Evolutionary conservation across 1,140 invertebrate genomes (phyloP).

Genomic region (Tetraneura akinire): DNA sequence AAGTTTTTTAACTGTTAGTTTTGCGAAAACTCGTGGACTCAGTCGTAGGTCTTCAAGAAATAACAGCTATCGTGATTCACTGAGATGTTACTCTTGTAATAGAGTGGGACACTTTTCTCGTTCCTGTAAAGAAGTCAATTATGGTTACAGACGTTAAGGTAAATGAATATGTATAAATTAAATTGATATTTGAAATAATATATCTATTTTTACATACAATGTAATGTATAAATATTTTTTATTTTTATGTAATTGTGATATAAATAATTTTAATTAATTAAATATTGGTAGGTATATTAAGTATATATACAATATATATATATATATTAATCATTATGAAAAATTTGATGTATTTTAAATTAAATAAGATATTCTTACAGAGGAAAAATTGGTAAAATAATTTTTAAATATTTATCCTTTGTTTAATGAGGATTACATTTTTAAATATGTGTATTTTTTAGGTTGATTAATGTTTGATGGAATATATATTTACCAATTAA

Average conservation of each 20-base stretch:
- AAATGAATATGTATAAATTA: constrained; percentile 19
- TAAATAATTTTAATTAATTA: neutral
- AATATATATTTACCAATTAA: neutral
- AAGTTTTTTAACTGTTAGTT: constrained; percentile 51
- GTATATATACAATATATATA: neutral
- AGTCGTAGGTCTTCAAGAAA: constrained; percentile 44
- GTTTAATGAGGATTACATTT: too few species aligned
- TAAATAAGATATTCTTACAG: constrained; percentile 5
- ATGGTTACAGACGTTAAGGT: constrained; percentile 52
- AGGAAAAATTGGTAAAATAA: neutral
- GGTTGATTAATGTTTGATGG: neutral
- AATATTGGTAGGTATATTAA: constrained; percentile 17
- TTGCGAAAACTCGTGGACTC: constrained; percentile 51
- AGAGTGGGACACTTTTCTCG: constrained; percentile 52
- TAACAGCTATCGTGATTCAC: constrained; percentile 38
- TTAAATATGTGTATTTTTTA: neutral
- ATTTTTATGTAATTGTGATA: too few species aligned
- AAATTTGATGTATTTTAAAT: neutral
- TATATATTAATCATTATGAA: too few species aligned
- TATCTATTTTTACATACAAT: too few species aligned
- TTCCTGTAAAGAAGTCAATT: constrained; percentile 52
- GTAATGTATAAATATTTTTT: too few species aligned
- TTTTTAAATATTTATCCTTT: neutral
- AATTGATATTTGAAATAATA: too few species aligned
- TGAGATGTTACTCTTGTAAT: constrained; percentile 52